phyloP scores from a whole-genome alignment of 2,888 invertebrate genomes.

The Cactoblastis cactorum region DNA sequence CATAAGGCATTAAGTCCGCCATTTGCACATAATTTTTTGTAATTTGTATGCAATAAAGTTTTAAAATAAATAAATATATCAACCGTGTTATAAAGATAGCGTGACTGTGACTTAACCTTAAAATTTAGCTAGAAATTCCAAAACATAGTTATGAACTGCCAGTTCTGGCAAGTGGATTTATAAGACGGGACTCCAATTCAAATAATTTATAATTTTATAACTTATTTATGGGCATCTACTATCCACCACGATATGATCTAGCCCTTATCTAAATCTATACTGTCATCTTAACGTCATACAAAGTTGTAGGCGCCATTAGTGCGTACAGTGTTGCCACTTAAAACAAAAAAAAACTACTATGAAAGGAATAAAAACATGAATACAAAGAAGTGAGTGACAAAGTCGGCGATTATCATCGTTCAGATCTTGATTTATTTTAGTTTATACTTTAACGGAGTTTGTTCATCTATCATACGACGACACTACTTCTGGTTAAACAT shows the following conservation, averaged over 20 bases:
- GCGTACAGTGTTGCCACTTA: constrained; percentile 36
- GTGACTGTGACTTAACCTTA: no score
- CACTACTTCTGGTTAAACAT: constrained; percentile 13
- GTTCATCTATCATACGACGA: constrained; percentile 52
- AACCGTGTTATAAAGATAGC: no score
- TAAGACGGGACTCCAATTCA: no score
- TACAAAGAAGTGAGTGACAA: constrained; percentile 57
- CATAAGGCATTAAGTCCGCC: no score
- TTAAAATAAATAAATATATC: no score
- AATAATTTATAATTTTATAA: no score
- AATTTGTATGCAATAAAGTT: no score
- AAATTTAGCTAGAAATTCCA: no score
- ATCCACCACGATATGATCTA: not conserved
- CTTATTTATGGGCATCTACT: not conserved
- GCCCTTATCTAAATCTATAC: constrained; percentile 18
- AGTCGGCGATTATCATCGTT: constrained; percentile 51
- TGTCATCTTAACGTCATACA: constrained; percentile 53
- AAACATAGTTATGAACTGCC: no score
- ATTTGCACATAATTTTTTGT: no score
- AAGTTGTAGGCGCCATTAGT: constrained; percentile 43
- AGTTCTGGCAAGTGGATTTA: no score
- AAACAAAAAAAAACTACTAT: constrained; percentile 38
- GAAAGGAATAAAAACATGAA: constrained; percentile 26
- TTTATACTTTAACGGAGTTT: constrained; percentile 46
- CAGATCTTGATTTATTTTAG: constrained; percentile 59